phyloP scores from a whole-genome alignment of 2,888 invertebrate species.

The Sarcophaga variegata region DNA sequence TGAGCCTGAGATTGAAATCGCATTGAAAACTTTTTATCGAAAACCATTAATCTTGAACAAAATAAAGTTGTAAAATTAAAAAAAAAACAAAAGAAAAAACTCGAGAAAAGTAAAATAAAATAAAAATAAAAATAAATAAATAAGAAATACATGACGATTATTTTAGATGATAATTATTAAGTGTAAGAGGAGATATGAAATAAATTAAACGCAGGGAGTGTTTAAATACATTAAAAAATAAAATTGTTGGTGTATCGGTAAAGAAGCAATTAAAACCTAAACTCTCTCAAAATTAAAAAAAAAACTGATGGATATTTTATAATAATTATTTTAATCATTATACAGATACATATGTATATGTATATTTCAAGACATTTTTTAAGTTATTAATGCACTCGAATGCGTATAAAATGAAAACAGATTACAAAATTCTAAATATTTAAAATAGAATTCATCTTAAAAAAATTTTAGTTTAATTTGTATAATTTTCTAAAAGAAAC shows the following conservation, averaged over 20 bases:
- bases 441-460: background rate
- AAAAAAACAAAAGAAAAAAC: background rate
- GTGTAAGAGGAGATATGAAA: constrained; percentile 12
- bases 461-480: background rate
- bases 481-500: background rate
- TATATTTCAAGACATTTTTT: too few relatives aligned
- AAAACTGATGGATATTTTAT: background rate
- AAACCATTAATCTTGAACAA: constrained; percentile 44
- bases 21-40: constrained; percentile 29
- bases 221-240: background rate
- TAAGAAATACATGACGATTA: background rate
- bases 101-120: background rate
- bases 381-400: too few relatives aligned
- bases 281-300: background rate
- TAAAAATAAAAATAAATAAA: constrained; percentile 13
- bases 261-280: too few relatives aligned
- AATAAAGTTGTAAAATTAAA: background rate
- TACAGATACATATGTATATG: too few relatives aligned
- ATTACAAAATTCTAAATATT: background rate
- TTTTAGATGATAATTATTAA: constrained; percentile 6
- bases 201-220: background rate
- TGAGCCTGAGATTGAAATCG: constrained; percentile 24
- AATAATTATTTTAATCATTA: background rate
- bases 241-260: background rate
- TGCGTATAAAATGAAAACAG: background rate